These are phyloP conservation scores for Epistrophella euchroma DNA, from an alignment of 2,888 invertebrate species.

Conservation along the genomic window DNA sequence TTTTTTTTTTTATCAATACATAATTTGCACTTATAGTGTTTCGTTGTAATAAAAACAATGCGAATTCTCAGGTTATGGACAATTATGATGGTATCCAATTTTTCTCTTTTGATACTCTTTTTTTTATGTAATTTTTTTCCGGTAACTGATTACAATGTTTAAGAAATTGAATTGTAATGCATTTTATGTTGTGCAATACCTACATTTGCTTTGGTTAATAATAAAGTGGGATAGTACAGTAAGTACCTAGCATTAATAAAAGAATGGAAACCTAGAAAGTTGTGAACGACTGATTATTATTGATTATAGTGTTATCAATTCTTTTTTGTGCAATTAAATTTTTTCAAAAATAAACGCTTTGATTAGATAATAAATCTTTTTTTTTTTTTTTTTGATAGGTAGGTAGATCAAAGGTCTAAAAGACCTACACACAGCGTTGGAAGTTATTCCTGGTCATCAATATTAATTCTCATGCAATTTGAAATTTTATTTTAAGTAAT, in stretches of 20 bases:
- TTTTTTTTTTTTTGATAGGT: neutral
- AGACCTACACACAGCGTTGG: neutral
- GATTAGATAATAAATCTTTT: constrained; percentile 34
- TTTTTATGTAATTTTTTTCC: neutral
- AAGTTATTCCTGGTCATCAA: neutral
- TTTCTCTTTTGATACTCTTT: neutral
- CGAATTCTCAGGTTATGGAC: neutral
- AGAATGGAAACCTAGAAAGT: neutral
- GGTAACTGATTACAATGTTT: constrained; percentile 26
- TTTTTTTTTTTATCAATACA: neutral
- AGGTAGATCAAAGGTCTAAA: neutral
- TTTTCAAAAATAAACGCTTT: neutral
- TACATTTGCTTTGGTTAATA: too few relatives aligned
- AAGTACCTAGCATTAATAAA: neutral
- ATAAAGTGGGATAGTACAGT: neutral
- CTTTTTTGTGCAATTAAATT: neutral
- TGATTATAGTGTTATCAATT: constrained; percentile 18
- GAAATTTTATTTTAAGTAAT: too few relatives aligned
- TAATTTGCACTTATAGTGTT: neutral
- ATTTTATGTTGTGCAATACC: constrained; percentile 50
- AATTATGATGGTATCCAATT: neutral
- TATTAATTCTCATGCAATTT: neutral
- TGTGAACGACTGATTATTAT: neutral
- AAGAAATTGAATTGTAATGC: constrained; percentile 19
- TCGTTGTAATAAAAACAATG: too few relatives aligned